Conservation (phyloP, 2,797 vertebrate genomes). For the Emydoidea blandingii region DNA sequence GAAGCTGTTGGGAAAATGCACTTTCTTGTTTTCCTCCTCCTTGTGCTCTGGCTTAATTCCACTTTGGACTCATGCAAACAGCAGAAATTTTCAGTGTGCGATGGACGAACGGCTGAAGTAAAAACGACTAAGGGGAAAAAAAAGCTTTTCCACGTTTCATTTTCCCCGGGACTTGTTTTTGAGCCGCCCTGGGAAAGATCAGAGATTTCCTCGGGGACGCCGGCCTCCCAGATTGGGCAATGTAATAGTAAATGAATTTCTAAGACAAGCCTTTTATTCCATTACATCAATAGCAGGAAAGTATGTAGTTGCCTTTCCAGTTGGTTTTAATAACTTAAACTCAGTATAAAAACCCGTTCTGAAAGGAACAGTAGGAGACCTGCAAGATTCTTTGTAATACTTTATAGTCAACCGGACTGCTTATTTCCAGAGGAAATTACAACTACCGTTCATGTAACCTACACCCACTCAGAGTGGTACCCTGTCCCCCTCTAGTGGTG, state of each 20-base stretch:
- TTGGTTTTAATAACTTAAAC: fast-evolving
- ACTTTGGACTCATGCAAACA: background rate
- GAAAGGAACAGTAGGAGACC: background rate
- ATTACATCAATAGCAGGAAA: fast-evolving
- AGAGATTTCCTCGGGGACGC: fast-evolving
- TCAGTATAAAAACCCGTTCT: fast-evolving
- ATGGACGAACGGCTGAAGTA: background rate
- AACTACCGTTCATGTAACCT: background rate
- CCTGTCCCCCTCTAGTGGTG: constrained; percentile 61
- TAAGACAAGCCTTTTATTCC: background rate
- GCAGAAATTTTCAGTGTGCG: fast-evolving
- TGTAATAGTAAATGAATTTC: background rate
- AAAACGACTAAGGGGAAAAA: background rate
- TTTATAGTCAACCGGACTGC: background rate
- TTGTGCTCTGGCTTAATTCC: fast-evolving
- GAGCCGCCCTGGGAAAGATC: background rate
- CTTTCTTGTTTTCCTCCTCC: background rate
- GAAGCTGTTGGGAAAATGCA: background rate
- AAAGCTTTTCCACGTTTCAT: fast-evolving
- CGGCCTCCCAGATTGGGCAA: fast-evolving
- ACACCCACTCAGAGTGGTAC: background rate
- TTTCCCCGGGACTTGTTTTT: background rate
- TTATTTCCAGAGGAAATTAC: background rate
- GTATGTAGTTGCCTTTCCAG: fast-evolving
- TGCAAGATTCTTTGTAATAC: background rate